A percentile compares a stretch with the other conserved stretches of the same genome.
phyloP scores from a whole-genome alignment of 2,888 invertebrate species.

The Hyles lineata region DNA sequence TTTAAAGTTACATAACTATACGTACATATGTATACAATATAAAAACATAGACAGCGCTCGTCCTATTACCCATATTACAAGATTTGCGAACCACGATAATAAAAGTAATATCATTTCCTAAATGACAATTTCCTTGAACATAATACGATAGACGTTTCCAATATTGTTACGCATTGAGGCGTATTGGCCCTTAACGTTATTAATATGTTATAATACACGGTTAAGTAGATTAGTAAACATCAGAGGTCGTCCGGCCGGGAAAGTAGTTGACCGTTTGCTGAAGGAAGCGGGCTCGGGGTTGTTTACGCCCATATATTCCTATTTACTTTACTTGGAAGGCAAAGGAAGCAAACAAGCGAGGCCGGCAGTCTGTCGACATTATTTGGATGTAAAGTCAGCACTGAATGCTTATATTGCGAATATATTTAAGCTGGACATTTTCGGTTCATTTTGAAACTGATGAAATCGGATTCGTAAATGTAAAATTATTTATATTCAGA shows the following conservation, averaged over 20 bases:
- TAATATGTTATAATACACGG: not conserved
- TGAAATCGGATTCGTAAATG: too few relatives aligned
- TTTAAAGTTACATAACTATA: too few relatives aligned
- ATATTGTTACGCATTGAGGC: not conserved
- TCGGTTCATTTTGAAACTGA: too few relatives aligned
- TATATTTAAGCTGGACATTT: not conserved
- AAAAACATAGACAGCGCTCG: too few relatives aligned
- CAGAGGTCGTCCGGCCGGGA: constrained; percentile 6
- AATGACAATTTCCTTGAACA: not conserved
- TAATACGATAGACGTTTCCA: not conserved
- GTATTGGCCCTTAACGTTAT: not conserved
- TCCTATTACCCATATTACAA: not conserved
- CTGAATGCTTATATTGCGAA: not conserved
- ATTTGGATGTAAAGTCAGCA: not conserved
- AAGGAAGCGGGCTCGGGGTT: constrained; percentile 45
- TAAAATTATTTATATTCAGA: too few relatives aligned
- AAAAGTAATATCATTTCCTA: not conserved
- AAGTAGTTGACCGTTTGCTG: constrained; percentile 49
- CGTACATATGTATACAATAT: too few relatives aligned
- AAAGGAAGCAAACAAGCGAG: constrained; percentile 16
- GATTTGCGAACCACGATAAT: not conserved
- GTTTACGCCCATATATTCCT: constrained; percentile 62
- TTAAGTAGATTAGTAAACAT: constrained; percentile 5
- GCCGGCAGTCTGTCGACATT: not conserved
- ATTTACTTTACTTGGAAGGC: constrained; percentile 47